Evolutionary conservation across 1,140 invertebrate genomes (phyloP), one percentile per base, ranked within the genome.

Genomic region (Laupala kohalensis): DNA sequence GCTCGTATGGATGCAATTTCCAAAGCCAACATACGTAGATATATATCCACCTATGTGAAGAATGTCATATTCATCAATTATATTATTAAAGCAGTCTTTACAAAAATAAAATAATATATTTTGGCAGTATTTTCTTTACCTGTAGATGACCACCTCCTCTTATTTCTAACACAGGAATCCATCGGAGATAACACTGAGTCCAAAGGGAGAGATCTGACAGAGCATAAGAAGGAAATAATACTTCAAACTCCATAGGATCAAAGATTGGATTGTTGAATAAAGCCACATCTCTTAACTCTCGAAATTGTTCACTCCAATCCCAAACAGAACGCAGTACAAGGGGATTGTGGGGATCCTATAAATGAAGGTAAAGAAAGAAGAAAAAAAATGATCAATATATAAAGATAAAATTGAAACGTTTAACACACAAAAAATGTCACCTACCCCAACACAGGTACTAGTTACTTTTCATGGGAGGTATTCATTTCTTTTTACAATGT

Each of bases 151-250:
- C 92, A 64, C 92, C 92, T 71, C 87, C 88, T 5, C 86, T 84
- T 66, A 95, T 91, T 78, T 95, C 91, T 0, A 94, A 83, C 13
- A 91, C 86, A 5, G 89, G 87, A 77, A 95, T 85, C 92, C 93
- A 96, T 3, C 94, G 87, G 75, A 92, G 89, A 81, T 95, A 97
- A 81, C 92, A 95, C 77, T 93, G 92, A 66, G 85, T 83, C 94
- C 94, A 97, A n/a, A 96, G 78, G 68, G 91, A 87, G 72, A 94
- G 79, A 74, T 79, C 81, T 6, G 86, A 79, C 64, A 91, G 80
- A 24, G 79, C 78, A 30, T 82, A 81, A 19, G 83, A 78, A 2
- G 88, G 74, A 25, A 72, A 69, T 9, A 81, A 69, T 29, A 63
- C 26, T 6, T 23, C 23, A 15, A 25, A 13, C 63, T 25, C 75